Conservation (phyloP, 92 coral and sea anemone species). For the Epizoanthus scotinus region DNA sequence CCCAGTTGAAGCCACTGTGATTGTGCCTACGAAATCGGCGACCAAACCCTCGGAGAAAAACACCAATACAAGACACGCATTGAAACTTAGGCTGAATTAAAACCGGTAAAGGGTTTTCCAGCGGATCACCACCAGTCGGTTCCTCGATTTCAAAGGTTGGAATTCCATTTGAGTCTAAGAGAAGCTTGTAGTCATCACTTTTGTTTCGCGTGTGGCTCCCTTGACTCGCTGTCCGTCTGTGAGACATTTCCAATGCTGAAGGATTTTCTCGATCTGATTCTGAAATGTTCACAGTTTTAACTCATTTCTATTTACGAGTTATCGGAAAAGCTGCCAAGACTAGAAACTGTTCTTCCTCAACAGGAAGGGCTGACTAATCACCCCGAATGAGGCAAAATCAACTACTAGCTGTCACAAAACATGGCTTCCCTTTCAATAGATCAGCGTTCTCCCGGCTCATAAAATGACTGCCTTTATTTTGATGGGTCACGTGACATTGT, state of each 20-base stretch:
- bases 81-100: conserved; percentile 73
- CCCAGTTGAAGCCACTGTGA: conserved; percentile 8
- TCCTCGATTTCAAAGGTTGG: conserved; percentile 44
- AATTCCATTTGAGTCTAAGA: conserved; percentile 31
- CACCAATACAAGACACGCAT: conserved; percentile 15
- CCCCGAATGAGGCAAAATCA: conserved; percentile 4
- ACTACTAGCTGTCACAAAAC: neutral
- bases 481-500: conserved; percentile 27
- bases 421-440: neutral
- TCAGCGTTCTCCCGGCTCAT: neutral
- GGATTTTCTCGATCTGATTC: neutral
- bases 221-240: conserved; percentile 43
- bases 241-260: neutral
- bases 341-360: neutral
- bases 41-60: neutral
- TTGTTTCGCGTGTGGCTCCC: conserved; percentile 72
- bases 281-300: neutral
- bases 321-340: no score
- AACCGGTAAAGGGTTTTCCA: conserved; percentile 28
- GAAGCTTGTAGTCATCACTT: conserved; percentile 78
- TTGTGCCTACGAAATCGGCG: neutral
- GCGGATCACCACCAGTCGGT: neutral
- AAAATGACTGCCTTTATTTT: conserved; percentile 15
- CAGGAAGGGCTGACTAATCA: neutral
- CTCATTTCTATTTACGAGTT: neutral